Evolutionary conservation across 2,113 vertebrate genomes (phyloP).

Genomic region (Nanorana parkeri): DNA sequence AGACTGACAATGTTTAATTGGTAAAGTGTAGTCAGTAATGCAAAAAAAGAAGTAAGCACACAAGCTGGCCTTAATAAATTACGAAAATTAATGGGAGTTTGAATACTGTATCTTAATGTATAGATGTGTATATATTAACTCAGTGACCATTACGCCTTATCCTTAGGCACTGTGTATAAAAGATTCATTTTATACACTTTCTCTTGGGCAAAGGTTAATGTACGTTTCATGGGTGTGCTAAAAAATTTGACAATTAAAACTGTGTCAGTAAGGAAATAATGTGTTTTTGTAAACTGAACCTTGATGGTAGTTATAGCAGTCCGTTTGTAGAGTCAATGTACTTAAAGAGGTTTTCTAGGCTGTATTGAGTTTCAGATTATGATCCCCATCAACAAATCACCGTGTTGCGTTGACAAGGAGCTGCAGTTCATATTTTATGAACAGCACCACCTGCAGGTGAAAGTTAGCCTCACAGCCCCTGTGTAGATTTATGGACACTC

Average conservation of each 20-base stretch:
- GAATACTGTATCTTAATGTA: constrained; percentile 10
- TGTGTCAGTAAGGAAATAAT: not conserved
- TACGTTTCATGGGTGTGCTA: constrained; percentile 9
- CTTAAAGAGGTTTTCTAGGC: too few relatives aligned
- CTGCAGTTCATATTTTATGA: too few relatives aligned
- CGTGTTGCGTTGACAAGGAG: too few relatives aligned
- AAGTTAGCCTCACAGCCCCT: too few relatives aligned
- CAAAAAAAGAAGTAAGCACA: constrained; percentile 56
- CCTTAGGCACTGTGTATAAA: constrained; percentile 50
- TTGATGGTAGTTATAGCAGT: not conserved
- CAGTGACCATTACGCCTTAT: constrained; percentile 39
- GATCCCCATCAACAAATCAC: too few relatives aligned
- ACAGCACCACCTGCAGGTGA: too few relatives aligned
- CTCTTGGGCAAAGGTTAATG: constrained; percentile 47
- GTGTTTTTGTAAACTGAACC: not conserved
- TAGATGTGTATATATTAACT: not conserved
- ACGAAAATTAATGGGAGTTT: constrained; percentile 13
- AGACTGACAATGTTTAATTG: constrained; percentile 66
- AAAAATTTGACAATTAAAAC: not conserved
- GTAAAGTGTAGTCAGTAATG: constrained; percentile 61
- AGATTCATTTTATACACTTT: constrained; percentile 1
- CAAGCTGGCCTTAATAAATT: constrained; percentile 61
- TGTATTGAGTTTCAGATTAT: too few relatives aligned
- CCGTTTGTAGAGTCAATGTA: too few relatives aligned
- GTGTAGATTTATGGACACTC: too few relatives aligned